These are phyloP conservation scores for Neoniphon sammara DNA, from an alignment of 2,797 vertebrate species.

Conservation along the genomic window DNA sequence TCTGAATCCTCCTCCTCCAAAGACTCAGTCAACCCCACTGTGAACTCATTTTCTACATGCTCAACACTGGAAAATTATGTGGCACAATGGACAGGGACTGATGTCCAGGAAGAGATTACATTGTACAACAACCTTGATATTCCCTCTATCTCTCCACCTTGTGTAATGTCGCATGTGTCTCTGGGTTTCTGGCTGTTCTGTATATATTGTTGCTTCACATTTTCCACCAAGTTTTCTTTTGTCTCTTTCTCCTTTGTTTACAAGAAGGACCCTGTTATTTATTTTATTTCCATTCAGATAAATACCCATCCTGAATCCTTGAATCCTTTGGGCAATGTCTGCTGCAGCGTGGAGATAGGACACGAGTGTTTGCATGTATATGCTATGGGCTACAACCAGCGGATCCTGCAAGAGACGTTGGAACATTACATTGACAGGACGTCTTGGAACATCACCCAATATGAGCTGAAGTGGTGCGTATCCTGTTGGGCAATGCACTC, in stretches of 20 bases:
- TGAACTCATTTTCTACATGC: not conserved
- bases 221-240: slow-evolving; percentile 20
- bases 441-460: slow-evolving; percentile 17
- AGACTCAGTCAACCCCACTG: not conserved
- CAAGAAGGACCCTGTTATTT: slow-evolving; percentile 20
- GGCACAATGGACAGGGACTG: slow-evolving; percentile 12
- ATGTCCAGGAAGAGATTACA: slow-evolving; percentile 21
- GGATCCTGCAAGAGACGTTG: slow-evolving; percentile 14
- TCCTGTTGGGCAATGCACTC: slow-evolving; percentile 20
- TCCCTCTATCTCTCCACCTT: not conserved
- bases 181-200: slow-evolving; percentile 3
- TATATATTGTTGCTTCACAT: slow-evolving; percentile 1
- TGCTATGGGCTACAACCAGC: slow-evolving; percentile 14
- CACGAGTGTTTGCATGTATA: slow-evolving; percentile 15
- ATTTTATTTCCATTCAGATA: slow-evolving; percentile 4
- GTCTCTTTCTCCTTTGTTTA: slow-evolving; percentile 21
- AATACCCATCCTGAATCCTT: slow-evolving; percentile 4
- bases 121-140: slow-evolving; percentile 7
- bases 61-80: not conserved
- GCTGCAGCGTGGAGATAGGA: slow-evolving; percentile 21
- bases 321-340: slow-evolving; percentile 9
- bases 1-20: slow-evolving; percentile 4
- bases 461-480: slow-evolving; percentile 25
- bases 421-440: slow-evolving; percentile 32
- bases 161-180: slow-evolving; percentile 7